Conservation (phyloP, 1,140 invertebrate genomes). For the Cheumatopsyche charites region DNA sequence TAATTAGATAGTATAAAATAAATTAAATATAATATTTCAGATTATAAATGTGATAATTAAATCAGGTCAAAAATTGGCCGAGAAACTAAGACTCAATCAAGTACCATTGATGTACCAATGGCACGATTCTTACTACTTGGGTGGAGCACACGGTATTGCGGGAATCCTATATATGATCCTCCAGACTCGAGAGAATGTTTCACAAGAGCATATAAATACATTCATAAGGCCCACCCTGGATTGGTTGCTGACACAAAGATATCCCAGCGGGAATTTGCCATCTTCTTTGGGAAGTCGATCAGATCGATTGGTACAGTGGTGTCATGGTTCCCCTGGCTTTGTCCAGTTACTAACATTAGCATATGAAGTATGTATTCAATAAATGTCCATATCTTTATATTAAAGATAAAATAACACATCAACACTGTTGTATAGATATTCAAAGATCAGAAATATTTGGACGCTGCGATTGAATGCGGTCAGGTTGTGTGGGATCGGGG, state of each 20-base stretch:
- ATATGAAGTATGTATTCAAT: slow-evolving; percentile 75
- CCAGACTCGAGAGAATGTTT: slow-evolving; percentile 66
- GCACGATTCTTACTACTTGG: slow-evolving; percentile 88
- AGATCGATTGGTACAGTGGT: slow-evolving; percentile 92
- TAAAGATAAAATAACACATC: too few relatives aligned
- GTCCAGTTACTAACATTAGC: slow-evolving; percentile 77
- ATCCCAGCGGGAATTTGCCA: slow-evolving; percentile 83
- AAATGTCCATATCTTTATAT: slow-evolving; percentile 27
- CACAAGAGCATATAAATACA: slow-evolving; percentile 56
- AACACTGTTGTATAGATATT: slow-evolving; percentile 66
- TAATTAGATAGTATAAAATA: slow-evolving; percentile 21
- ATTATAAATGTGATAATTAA: slow-evolving; percentile 69
- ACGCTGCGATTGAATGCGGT: slow-evolving; percentile 72
- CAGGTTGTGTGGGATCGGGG: slow-evolving; percentile 86
- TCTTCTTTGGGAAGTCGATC: slow-evolving; percentile 75
- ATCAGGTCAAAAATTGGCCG: slow-evolving; percentile 68
- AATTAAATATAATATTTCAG: slow-evolving; percentile 53
- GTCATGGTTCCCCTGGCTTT: slow-evolving; percentile 92
- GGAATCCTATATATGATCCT: slow-evolving; percentile 86
- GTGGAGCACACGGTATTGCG: slow-evolving; percentile 85
- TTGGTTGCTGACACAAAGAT: slow-evolving; percentile 57
- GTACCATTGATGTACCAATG: slow-evolving; percentile 82
- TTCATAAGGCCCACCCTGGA: slow-evolving; percentile 57
- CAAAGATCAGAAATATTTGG: slow-evolving; percentile 74
- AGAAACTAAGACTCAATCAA: slow-evolving; percentile 52